phyloP scores from a whole-genome alignment of 2,888 invertebrate species.

The Hirtodrosophila duncani region DNA sequence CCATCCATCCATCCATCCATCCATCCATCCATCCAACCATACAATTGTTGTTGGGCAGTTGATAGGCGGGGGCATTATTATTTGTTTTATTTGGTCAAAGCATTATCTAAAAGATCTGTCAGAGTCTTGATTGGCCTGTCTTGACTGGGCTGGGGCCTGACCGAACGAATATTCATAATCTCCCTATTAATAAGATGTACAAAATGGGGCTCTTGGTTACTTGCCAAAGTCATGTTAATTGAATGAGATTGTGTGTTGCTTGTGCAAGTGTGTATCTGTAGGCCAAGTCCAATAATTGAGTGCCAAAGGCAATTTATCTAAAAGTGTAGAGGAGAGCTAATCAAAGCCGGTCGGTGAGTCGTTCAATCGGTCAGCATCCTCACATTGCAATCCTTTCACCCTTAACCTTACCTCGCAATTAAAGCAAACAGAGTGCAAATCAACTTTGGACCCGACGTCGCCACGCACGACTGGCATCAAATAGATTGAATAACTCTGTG shows the following conservation, averaged over 20 bases:
- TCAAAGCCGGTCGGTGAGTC: constrained; percentile 35
- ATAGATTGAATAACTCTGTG: constrained; percentile 58
- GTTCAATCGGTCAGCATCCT: neutral
- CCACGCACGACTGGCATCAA: constrained; percentile 43
- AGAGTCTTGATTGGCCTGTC: constrained; percentile 40
- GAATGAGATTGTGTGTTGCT: constrained; percentile 27
- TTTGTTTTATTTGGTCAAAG: constrained; percentile 18
- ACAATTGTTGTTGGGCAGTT: constrained; percentile 48
- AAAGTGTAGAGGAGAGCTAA: constrained; percentile 48
- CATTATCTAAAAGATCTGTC: constrained; percentile 28
- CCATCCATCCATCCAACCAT: constrained; percentile 21
- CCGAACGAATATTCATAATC: constrained; percentile 43
- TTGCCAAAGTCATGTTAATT: constrained; percentile 56
- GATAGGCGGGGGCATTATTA: too few species aligned
- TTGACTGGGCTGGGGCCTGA: neutral
- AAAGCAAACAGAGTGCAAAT: constrained; percentile 48
- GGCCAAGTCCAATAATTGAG: constrained; percentile 38
- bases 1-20: constrained; percentile 28
- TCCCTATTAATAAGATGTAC: constrained; percentile 35
- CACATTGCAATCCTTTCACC: constrained; percentile 37
- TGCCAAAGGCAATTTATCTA: constrained; percentile 52
- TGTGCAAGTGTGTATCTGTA: constrained; percentile 22
- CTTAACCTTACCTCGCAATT: constrained; percentile 35
- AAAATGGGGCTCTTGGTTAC: too few species aligned
- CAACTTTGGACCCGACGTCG: constrained; percentile 26